A percentile compares a stretch with the other conserved stretches of the same genome.
Conservation (phyloP, 2,888 invertebrate species). For the Adela reaumurella region DNA sequence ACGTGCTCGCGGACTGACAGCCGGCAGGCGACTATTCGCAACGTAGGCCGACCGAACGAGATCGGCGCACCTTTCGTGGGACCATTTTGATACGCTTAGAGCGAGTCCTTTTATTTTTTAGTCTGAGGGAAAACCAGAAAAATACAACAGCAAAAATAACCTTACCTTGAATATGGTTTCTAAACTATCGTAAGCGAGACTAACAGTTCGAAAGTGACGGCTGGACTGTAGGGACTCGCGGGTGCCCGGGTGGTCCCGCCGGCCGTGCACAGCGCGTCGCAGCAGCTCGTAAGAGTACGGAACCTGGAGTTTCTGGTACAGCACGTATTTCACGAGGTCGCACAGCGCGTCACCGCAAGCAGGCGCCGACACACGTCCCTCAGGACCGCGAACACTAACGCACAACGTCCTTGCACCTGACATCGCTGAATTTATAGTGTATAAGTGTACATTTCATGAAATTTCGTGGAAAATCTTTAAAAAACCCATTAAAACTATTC, state of each 20-base stretch:
- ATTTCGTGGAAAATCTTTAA: too few species aligned
- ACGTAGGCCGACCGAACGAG: too few species aligned
- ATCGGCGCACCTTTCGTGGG: too few species aligned
- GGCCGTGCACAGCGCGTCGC: constrained; percentile 37
- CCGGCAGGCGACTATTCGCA: constrained; percentile 9
- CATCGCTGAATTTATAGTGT: too few species aligned
- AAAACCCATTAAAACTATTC: too few species aligned
- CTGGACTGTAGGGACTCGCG: constrained; percentile 39
- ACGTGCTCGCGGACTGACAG: too few species aligned
- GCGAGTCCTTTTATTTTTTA: too few species aligned
- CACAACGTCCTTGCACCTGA: neutral
- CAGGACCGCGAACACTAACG: neutral
- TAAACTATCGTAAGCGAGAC: constrained; percentile 38
- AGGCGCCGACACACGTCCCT: neutral
- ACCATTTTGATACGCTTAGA: too few species aligned
- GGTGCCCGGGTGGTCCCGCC: constrained; percentile 17
- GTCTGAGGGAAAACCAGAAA: too few species aligned
- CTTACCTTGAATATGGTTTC: constrained; percentile 42
- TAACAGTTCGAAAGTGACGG: constrained; percentile 36
- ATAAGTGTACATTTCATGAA: too few species aligned
- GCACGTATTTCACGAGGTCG: constrained; percentile 18
- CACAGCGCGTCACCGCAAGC: neutral
- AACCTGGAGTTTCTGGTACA: constrained; percentile 55
- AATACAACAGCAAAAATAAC: too few species aligned
- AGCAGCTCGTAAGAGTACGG: constrained; percentile 49